Evolutionary conservation across 2,888 invertebrate species (phyloP), one percentile per base, ranked within the genome.

Genomic region (Sepioteuthis lessoniana): DNA sequence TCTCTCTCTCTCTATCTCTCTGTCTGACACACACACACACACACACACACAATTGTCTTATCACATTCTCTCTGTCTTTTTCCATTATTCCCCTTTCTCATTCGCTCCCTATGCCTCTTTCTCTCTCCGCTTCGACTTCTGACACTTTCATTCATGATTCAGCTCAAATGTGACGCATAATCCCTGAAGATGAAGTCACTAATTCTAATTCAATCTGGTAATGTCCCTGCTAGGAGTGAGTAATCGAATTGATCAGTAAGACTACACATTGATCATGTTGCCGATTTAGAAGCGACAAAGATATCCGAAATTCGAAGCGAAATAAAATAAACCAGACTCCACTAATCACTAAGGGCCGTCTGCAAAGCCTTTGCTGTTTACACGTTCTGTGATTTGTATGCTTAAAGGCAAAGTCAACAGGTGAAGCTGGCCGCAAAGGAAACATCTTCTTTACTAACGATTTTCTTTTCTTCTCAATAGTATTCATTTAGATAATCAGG

Each of bases 201-300:
- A 13, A 76, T 76, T 76, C 76, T 76, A n/a, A 76, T 76, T 76
- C 76, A 76, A 76, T 76, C 76, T 76, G 4, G 19, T 35, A 35
- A n/a, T 35, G n/a, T 35, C 76, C 16, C n/a, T 35, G n/a, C 76
- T n/a, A n/a, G n/a, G 1, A 76, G n/a, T 35, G 76, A 35, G 13
- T 76, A 76, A 76, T 76, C 76, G 25, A 76, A 76, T 76, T 76
- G 76, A 76, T 76, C n/a, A n/a, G n/a, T 13, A 25, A 16, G 76
- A 76, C 76, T n/a, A n/a, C 35, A 76, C n/a, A n/a, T 76, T 76
- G 76, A 76, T 76, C 76, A 76, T 76, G n/a, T 76, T 76, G 76
- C n/a, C n/a, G n/a, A 76, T n/a, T n/a, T 76, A 76, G 13, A 76
- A 76, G n/a, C 4, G 76, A 76, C 76, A 76, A 3, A 7, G 76